A percentile compares a stretch with the other conserved stretches of the same genome.
Evolutionary conservation across 2,113 vertebrate species (phyloP).

Genomic region (human (Homo sapiens)): DNA sequence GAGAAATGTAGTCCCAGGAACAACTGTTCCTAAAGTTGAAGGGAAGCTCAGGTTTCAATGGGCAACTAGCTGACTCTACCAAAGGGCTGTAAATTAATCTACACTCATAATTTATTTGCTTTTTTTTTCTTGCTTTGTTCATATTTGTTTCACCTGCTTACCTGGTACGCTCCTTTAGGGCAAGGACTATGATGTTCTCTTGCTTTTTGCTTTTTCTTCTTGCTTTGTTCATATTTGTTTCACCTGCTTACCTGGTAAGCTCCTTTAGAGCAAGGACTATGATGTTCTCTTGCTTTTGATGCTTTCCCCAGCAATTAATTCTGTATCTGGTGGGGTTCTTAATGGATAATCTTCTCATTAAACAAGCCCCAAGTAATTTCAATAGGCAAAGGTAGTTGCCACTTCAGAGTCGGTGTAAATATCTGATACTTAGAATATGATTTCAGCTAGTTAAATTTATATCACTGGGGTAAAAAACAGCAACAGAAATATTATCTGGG

Average conservation of each 20-base stretch:
- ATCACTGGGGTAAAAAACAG: not conserved
- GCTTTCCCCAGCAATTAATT: conserved; percentile 6
- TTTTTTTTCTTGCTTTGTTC: not conserved
- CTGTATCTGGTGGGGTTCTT: not conserved
- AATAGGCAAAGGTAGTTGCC: not conserved
- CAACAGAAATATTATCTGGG: not conserved
- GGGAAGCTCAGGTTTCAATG: not conserved
- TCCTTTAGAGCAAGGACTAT: not conserved
- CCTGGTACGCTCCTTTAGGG: not conserved
- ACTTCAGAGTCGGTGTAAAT: not conserved
- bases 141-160: not conserved
- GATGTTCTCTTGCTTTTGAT: not conserved
- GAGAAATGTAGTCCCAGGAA: not conserved
- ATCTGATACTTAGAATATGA: not conserved
- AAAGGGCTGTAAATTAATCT: not conserved
- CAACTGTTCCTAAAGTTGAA: not conserved
- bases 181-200: not conserved
- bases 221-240: not conserved
- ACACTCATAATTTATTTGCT: not conserved
- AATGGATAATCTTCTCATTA: not conserved
- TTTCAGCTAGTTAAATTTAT: conserved; percentile 10
- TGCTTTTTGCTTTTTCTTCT: not conserved
- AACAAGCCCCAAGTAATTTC: not conserved
- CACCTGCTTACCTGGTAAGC: not conserved
- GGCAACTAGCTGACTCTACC: not conserved